Conservation (phyloP, 2,113 vertebrate genomes). For the Glaucidium brasilianum region DNA sequence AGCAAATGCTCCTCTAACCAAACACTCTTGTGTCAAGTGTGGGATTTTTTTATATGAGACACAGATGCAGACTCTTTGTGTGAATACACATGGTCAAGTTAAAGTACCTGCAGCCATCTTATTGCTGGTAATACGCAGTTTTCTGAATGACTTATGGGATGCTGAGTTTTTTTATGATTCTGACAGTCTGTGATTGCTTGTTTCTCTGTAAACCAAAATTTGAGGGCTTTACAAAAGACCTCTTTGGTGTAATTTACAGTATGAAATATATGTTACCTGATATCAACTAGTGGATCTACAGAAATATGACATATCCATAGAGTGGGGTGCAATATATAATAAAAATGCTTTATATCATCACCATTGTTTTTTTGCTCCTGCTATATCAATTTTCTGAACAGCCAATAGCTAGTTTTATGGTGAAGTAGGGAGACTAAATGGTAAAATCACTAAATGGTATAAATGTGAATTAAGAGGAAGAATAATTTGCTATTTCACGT, state of each 20-base stretch:
- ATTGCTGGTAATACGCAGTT: neutral
- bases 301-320: neutral
- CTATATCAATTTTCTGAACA: neutral
- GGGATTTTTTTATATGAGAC: neutral
- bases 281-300: neutral
- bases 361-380: neutral
- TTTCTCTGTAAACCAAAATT: neutral
- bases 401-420: neutral
- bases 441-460: neutral
- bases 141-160: neutral
- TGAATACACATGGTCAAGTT: neutral
- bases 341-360: neutral
- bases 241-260: neutral
- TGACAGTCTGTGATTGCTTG: neutral
- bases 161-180: neutral
- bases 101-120: neutral
- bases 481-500: conserved; percentile 5
- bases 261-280: neutral
- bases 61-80: neutral
- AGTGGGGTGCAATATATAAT: neutral
- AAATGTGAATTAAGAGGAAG: neutral
- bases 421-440: neutral
- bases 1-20: neutral
- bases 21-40: neutral
- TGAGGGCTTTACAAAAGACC: neutral